These are phyloP conservation scores for Amyelois transitella DNA, from an alignment of 1,140 invertebrate species.

Conservation along the genomic window DNA sequence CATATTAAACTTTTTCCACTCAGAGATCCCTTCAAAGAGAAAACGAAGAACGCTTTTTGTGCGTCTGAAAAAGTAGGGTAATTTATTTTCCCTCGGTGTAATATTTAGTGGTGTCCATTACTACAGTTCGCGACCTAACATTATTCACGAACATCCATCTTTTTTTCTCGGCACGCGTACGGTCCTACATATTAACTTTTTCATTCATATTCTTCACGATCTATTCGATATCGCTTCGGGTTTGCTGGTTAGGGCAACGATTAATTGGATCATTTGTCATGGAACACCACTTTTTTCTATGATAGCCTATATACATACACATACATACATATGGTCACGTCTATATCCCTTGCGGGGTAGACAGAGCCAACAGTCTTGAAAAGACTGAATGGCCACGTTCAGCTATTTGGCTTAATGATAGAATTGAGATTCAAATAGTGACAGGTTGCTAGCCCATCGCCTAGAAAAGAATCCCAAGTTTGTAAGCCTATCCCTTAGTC, in stretches of 20 bases:
- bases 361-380: no score
- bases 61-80: constrained; percentile 65
- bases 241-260: constrained; percentile 12
- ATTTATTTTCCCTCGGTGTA: constrained; percentile 71
- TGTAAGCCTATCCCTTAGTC: no score
- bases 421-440: no score
- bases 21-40: constrained; percentile 49
- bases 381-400: no score
- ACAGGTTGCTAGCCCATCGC: no score
- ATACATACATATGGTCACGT: no score
- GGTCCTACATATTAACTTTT: constrained; percentile 65
- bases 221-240: constrained; percentile 37
- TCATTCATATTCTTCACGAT: constrained; percentile 42
- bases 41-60: constrained; percentile 66
- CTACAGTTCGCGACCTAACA: constrained; percentile 69
- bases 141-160: constrained; percentile 68
- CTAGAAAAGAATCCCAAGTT: no score
- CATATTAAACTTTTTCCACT: constrained; percentile 65
- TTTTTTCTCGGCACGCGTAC: constrained; percentile 49
- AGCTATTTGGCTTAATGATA: no score
- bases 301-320: not conserved
- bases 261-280: not conserved
- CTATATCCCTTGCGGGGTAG: no score
- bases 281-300: not conserved
- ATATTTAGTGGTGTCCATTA: constrained; percentile 73